Percentiles rank a stretch among this genome's conserved stretches.
phyloP scores from a whole-genome alignment of 2,888 invertebrate species.

The Diadegma fenestrale region DNA sequence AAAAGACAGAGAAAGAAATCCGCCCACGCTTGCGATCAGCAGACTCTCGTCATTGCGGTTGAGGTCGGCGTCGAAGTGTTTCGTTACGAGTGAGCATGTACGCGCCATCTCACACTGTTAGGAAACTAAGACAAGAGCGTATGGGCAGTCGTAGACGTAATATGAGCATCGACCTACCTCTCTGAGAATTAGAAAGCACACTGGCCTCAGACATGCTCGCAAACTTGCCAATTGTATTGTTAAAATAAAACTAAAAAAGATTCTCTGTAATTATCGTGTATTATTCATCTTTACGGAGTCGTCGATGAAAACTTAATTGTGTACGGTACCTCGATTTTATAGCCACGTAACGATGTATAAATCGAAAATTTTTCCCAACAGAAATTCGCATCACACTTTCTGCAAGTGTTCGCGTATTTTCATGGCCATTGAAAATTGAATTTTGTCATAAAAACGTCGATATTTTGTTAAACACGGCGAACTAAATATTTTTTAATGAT shows the following conservation, averaged over 20 bases:
- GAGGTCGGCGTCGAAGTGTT: conserved; percentile 66
- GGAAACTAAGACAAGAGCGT: conserved; percentile 53
- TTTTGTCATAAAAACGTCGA: too few species aligned
- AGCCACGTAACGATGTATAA: too few species aligned
- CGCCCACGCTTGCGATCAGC: conserved; percentile 57
- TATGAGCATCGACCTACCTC: conserved; percentile 62
- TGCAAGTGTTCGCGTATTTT: neutral
- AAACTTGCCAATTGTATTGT: conserved; percentile 27
- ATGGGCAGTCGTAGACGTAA: conserved; percentile 59
- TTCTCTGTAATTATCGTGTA: conserved; percentile 1
- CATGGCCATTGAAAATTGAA: too few species aligned
- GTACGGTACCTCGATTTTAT: conserved; percentile 2
- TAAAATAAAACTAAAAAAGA: neutral
- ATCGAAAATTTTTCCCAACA: neutral
- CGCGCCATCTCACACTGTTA: conserved; percentile 44
- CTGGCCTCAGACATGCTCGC: conserved; percentile 32
- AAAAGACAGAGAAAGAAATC: conserved; percentile 28
- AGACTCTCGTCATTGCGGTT: conserved; percentile 66
- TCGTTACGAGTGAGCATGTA: conserved; percentile 54
- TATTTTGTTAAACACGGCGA: too few species aligned
- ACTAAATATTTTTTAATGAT: too few species aligned
- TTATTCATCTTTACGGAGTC: conserved; percentile 17
- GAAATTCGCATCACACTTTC: neutral
- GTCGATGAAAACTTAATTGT: neutral
- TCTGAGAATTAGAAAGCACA: conserved; percentile 65